Evolutionary conservation across 2,888 invertebrate genomes (phyloP).

Genomic region (Ennomos fuscantarius): DNA sequence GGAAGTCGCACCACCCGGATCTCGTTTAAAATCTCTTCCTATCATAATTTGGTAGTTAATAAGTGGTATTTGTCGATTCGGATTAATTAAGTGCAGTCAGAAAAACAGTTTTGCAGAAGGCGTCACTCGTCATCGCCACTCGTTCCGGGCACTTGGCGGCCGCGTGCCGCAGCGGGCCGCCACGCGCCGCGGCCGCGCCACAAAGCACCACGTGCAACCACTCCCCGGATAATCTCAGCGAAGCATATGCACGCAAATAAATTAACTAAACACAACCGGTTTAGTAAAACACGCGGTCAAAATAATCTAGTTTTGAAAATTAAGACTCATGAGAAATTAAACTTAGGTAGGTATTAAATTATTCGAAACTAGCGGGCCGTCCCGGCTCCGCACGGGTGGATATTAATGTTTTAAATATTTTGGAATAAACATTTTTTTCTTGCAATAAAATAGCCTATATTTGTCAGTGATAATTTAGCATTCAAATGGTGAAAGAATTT

Average conservation of each 20-base stretch:
- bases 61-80: conserved; percentile 57
- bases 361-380: too few species aligned
- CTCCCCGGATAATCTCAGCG: conserved; percentile 69
- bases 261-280: conserved; percentile 73
- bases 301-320: conserved; percentile 48
- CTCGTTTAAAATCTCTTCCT: too few species aligned
- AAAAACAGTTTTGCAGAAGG: conserved; percentile 71
- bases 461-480: too few species aligned
- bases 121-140: conserved; percentile 54
- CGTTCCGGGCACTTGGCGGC: conserved; percentile 70
- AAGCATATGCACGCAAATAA: conserved; percentile 77
- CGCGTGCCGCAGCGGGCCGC: conserved; percentile 45
- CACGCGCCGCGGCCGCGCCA: conserved; percentile 51
- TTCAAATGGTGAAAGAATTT: too few species aligned
- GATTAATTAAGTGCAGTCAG: conserved; percentile 80
- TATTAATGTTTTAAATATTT: too few species aligned
- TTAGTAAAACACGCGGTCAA: conserved; percentile 48
- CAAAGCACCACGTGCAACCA: conserved; percentile 47
- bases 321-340: conserved; percentile 66
- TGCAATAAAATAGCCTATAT: too few species aligned
- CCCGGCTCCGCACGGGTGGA: too few species aligned
- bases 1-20: too few species aligned
- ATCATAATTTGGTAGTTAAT: background rate
- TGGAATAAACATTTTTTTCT: too few species aligned
- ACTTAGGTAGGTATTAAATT: too few species aligned